Conservation (phyloP, 2,888 invertebrate genomes). For the Itoplectis maculator region DNA sequence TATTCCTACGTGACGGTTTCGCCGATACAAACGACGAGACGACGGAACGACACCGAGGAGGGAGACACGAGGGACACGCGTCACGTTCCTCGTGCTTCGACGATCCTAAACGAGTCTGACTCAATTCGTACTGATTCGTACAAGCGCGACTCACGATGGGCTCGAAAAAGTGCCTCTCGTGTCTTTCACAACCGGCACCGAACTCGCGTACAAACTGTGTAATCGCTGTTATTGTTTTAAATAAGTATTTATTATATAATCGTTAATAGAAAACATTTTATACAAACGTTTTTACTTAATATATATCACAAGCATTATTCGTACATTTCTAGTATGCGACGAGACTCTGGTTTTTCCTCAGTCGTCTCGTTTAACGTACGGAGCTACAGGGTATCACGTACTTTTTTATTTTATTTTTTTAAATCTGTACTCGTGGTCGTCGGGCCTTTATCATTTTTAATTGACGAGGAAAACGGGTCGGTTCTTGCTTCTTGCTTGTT, state of each 20-base stretch:
- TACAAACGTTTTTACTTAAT: slow-evolving; percentile 76
- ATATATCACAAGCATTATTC: slow-evolving; percentile 76
- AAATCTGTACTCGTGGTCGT: background rate
- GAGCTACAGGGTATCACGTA: slow-evolving; percentile 21
- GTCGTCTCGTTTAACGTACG: slow-evolving; percentile 11
- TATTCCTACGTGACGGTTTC: slow-evolving; percentile 8
- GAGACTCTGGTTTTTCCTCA: slow-evolving; percentile 30
- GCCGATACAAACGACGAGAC: background rate
- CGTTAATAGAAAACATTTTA: slow-evolving; percentile 81
- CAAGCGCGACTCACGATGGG: background rate
- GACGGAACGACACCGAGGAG: background rate
- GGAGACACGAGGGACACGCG: slow-evolving; percentile 15
- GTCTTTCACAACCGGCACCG: background rate
- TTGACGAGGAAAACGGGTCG: background rate
- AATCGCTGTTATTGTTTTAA: slow-evolving; percentile 78
- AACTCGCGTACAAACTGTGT: slow-evolving; percentile 62
- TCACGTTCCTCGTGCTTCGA: slow-evolving; percentile 24
- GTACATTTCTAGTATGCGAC: slow-evolving; percentile 61
- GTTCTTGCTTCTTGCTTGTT: background rate
- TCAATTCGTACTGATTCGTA: slow-evolving; percentile 39
- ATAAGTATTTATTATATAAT: slow-evolving; percentile 84
- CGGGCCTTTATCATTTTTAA: background rate
- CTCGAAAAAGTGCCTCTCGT: slow-evolving; percentile 8
- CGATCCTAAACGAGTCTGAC: slow-evolving; percentile 12
- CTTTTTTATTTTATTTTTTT: slow-evolving; percentile 36